Percentiles rank a stretch among this genome's conserved stretches.
Evolutionary conservation across 1,140 invertebrate species (phyloP).

Genomic region (Megathymus violae): DNA sequence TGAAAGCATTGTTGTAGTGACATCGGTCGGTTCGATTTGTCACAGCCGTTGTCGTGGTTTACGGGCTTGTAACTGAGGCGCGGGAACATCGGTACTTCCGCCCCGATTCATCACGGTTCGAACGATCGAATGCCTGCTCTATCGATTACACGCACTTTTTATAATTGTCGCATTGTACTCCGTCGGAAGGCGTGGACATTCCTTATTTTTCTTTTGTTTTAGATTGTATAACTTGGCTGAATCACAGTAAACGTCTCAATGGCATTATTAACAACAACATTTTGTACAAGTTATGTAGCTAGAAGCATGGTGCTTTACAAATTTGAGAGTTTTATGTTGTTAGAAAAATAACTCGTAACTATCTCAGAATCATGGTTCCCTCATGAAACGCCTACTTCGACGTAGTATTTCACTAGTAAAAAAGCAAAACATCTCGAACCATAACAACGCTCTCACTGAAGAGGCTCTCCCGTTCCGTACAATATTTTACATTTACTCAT

Average conservation of each 20-base stretch:
- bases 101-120: constrained; percentile 73
- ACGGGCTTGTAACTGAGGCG: constrained; percentile 29
- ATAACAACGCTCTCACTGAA: constrained; percentile 51
- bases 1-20: constrained; percentile 21
- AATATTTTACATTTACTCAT: constrained; percentile 74
- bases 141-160: constrained; percentile 72
- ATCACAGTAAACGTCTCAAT: constrained; percentile 9
- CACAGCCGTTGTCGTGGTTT: constrained; percentile 59
- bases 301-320: too few relatives aligned
- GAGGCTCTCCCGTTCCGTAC: constrained; percentile 47
- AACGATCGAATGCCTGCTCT: constrained; percentile 65
- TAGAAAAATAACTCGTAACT: background rate
- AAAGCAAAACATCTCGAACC: constrained; percentile 52
- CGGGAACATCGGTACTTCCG: constrained; percentile 68
- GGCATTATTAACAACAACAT: too few relatives aligned
- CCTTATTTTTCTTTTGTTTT: constrained; percentile 14
- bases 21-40: constrained; percentile 72
- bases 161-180: constrained; percentile 32
- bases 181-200: constrained; percentile 26
- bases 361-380: background rate
- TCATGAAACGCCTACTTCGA: constrained; percentile 36
- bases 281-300: constrained; percentile 19
- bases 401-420: constrained; percentile 36
- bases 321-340: background rate
- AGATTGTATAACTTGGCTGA: background rate